A percentile compares a stretch with the other conserved stretches of the same genome.
Conservation (phyloP, 2,113 vertebrate species). For the Pontoporia blainvillei region DNA sequence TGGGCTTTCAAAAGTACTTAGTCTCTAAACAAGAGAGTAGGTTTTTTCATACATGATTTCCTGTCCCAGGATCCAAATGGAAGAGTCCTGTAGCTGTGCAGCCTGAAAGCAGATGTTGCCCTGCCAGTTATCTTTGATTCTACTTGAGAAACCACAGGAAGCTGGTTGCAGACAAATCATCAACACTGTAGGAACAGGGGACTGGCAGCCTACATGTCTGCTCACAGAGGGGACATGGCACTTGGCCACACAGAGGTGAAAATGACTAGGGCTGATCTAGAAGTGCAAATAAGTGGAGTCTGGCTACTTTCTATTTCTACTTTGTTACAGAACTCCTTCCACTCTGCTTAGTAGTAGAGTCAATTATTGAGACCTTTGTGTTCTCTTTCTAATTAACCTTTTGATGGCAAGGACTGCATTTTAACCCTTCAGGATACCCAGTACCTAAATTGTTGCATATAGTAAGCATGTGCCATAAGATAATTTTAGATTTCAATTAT, state of each 20-base stretch:
- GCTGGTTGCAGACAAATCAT: constrained; percentile 77
- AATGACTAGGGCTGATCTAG: not conserved
- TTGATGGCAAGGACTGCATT: not conserved
- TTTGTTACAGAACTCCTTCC: not conserved
- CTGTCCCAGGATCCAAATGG: constrained; percentile 71
- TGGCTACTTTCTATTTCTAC: not conserved
- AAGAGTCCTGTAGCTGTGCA: constrained; percentile 76
- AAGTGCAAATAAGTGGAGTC: not conserved
- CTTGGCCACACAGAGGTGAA: not conserved
- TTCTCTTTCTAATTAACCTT: not conserved
- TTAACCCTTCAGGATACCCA: not conserved
- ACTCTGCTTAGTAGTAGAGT: not conserved
- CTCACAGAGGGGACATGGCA: not conserved
- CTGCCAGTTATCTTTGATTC: constrained; percentile 82
- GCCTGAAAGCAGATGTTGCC: constrained; percentile 78
- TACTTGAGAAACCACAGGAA: constrained; percentile 73
- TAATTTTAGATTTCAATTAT: constrained; percentile 25
- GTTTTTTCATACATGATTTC: not conserved
- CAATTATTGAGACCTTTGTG: not conserved
- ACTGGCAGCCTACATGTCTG: not conserved
- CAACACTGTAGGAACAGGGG: constrained; percentile 68
- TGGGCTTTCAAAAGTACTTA: not conserved
- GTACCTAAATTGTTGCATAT: not conserved
- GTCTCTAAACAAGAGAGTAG: not conserved
- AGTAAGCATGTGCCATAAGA: not conserved